These are phyloP conservation scores for Tortrix viridana DNA, from an alignment of 2,888 invertebrate genomes.

Conservation along the genomic window DNA sequence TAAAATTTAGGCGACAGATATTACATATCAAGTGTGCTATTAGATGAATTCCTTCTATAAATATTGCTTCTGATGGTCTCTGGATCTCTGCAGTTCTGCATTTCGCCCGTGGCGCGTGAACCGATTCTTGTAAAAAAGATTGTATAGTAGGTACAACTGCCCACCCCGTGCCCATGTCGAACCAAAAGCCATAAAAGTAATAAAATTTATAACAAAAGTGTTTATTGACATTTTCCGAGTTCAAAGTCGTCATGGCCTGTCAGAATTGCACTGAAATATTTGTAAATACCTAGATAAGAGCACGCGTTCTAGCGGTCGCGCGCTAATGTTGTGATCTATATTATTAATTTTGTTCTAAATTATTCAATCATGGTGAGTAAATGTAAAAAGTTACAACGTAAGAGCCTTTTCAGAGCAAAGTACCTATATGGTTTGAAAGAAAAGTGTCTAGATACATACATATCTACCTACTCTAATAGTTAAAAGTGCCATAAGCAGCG, in stretches of 20 bases:
- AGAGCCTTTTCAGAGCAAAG: too few relatives aligned
- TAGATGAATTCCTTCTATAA: too few relatives aligned
- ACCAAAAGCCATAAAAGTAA: background rate
- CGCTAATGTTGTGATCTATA: slow-evolving; percentile 56
- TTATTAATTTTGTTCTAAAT: slow-evolving; percentile 72
- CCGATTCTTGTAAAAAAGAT: background rate
- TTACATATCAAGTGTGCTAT: too few relatives aligned
- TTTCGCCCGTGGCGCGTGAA: too few relatives aligned
- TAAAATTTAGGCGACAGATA: too few relatives aligned
- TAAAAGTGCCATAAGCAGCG: too few relatives aligned
- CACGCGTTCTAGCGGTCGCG: slow-evolving; percentile 58
- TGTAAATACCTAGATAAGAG: slow-evolving; percentile 61
- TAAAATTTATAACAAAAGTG: background rate
- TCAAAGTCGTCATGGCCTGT: slow-evolving; percentile 73
- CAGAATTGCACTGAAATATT: slow-evolving; percentile 75
- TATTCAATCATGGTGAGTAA: slow-evolving; percentile 67
- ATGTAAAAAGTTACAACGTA: background rate
- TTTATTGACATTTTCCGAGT: slow-evolving; percentile 54
- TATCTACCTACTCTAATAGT: too few relatives aligned
- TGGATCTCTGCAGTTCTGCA: too few relatives aligned
- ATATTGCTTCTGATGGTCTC: too few relatives aligned
- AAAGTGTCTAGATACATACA: too few relatives aligned
- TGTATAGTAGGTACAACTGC: background rate
- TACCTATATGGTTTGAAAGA: too few relatives aligned
- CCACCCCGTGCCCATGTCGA: background rate